Evolutionary conservation across 2,797 vertebrate genomes (phyloP).

Genomic region (Champsocephalus esox): DNA sequence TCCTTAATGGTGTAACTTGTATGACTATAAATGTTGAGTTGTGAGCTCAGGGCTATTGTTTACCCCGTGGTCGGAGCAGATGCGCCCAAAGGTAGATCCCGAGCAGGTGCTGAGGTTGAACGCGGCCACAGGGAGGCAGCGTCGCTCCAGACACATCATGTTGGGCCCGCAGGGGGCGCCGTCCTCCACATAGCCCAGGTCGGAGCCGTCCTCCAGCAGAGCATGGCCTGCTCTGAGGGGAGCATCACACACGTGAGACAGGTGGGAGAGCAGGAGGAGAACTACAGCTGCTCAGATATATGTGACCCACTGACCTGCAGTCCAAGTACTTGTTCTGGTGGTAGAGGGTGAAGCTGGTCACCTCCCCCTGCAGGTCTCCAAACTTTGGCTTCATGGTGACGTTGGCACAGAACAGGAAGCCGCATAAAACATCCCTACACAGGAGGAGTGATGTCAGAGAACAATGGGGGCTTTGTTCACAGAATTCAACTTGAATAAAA

Average conservation of each 20-base stretch:
- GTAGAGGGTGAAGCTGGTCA: slow-evolving; percentile 94
- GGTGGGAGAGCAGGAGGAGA: background rate
- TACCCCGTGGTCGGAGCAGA: slow-evolving; percentile 94
- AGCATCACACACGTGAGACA: slow-evolving; percentile 15
- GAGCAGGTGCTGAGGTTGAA: slow-evolving; percentile 95
- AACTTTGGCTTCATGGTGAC: slow-evolving; percentile 89
- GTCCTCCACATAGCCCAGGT: slow-evolving; percentile 94
- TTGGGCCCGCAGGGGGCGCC: slow-evolving; percentile 94
- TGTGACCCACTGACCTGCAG: slow-evolving; percentile 86
- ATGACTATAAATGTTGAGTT: background rate
- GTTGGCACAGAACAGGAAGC: slow-evolving; percentile 93
- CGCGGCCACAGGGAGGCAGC: slow-evolving; percentile 90
- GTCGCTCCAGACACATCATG: slow-evolving; percentile 94
- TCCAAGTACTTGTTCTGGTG: slow-evolving; percentile 95
- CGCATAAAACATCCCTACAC: slow-evolving; percentile 92
- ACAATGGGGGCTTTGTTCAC: background rate
- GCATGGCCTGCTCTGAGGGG: slow-evolving; percentile 90
- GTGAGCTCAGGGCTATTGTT: slow-evolving; percentile 25
- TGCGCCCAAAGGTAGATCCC: slow-evolving; percentile 84
- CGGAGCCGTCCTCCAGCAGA: slow-evolving; percentile 91
- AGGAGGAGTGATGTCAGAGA: background rate
- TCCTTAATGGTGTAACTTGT: background rate
- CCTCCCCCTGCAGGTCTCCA: slow-evolving; percentile 91
- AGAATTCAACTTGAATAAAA: background rate
- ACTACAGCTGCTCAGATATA: background rate